These are phyloP conservation scores for Entelurus aequoreus DNA, from an alignment of 2,113 vertebrate genomes.

Conservation along the genomic window DNA sequence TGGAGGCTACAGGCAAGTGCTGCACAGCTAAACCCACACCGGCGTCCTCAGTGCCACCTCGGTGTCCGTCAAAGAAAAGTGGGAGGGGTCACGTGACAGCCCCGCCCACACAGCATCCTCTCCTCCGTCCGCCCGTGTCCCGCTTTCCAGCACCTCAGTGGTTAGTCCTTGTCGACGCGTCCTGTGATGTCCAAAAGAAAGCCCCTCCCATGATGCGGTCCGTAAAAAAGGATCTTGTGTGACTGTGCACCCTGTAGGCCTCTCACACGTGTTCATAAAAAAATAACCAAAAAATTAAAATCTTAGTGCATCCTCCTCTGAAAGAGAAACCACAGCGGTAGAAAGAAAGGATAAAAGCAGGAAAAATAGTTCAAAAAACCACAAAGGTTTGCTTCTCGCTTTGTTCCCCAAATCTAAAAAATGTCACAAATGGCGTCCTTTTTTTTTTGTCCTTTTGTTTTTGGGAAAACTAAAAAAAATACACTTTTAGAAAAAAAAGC, in stretches of 20 bases:
- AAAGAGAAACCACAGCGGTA: slow-evolving; percentile 66
- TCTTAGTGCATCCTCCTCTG: slow-evolving; percentile 97
- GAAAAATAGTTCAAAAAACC: slow-evolving; percentile 76
- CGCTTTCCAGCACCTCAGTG: slow-evolving; percentile 45
- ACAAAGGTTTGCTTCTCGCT: slow-evolving; percentile 61
- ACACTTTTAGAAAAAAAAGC: slow-evolving; percentile 69
- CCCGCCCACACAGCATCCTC: slow-evolving; percentile 17
- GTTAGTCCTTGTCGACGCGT: slow-evolving; percentile 36
- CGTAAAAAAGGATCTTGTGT: slow-evolving; percentile 21
- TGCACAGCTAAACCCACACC: slow-evolving; percentile 34
- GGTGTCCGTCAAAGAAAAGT: background rate
- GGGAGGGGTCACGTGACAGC: background rate
- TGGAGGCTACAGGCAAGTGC: slow-evolving; percentile 51
- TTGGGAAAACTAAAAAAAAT: slow-evolving; percentile 77
- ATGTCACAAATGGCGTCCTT: slow-evolving; percentile 37
- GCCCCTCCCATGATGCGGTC: slow-evolving; percentile 22
- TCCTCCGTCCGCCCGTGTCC: background rate
- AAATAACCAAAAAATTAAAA: slow-evolving; percentile 86
- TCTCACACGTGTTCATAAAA: slow-evolving; percentile 79
- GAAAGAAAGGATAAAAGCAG: slow-evolving; percentile 89
- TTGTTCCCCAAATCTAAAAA: slow-evolving; percentile 89
- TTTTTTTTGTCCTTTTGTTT: slow-evolving; percentile 62
- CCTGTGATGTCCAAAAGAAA: slow-evolving; percentile 29
- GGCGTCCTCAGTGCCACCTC: slow-evolving; percentile 13
- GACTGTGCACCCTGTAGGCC: slow-evolving; percentile 78